Conservation (phyloP, 1,140 invertebrate species). For the Drosophila aff. region DNA sequence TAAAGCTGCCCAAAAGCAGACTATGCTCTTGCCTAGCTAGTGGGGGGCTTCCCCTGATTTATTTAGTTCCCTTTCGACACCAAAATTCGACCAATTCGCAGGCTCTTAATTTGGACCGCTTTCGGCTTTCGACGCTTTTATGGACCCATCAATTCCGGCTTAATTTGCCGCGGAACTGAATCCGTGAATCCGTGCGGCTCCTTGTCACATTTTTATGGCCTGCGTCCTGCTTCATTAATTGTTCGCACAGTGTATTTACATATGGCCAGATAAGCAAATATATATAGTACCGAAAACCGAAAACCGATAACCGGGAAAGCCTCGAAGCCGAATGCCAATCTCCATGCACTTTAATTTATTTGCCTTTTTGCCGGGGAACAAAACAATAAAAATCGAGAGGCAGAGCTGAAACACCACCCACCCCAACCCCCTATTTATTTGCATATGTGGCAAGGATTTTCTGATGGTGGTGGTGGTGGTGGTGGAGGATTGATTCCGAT, state of each 20-base stretch:
- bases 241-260: constrained; percentile 43
- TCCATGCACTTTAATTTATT: constrained; percentile 65
- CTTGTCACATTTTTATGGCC: constrained; percentile 30
- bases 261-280: constrained; percentile 39
- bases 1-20: not conserved
- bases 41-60: not conserved
- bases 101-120: not conserved
- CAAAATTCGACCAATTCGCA: not conserved
- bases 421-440: constrained; percentile 40
- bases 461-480: constrained; percentile 2
- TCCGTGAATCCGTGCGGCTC: not conserved
- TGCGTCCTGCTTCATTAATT: constrained; percentile 28
- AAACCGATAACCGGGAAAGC: constrained; percentile 5
- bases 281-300: not conserved
- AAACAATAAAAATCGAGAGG: constrained; percentile 42
- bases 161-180: constrained; percentile 45
- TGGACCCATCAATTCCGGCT: constrained; percentile 64
- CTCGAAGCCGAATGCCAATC: constrained; percentile 28
- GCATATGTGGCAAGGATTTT: constrained; percentile 40
- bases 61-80: not conserved
- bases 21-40: not conserved
- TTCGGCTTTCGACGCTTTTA: not conserved
- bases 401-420: not conserved
- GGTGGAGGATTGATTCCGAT: not conserved
- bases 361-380: constrained; percentile 14